Conservation (phyloP, 2,797 vertebrate species). For the Catamblyrhynchus diadema region DNA sequence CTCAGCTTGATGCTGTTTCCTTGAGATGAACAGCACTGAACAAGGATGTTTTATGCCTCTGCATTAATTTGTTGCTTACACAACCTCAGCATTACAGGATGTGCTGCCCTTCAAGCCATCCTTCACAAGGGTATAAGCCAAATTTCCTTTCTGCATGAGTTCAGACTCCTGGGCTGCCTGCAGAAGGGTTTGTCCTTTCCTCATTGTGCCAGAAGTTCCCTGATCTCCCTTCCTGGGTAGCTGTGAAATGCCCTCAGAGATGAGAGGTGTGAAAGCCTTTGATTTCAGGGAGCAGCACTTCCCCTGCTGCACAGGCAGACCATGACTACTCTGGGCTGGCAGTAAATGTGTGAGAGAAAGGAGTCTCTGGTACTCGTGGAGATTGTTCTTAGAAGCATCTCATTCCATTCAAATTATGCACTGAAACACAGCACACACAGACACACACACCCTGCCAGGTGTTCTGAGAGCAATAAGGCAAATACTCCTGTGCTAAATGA, state of each 20-base stretch:
- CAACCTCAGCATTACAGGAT: neutral
- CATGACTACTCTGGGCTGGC: neutral
- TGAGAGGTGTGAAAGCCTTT: neutral
- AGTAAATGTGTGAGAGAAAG: neutral
- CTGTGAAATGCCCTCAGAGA: neutral
- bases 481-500: neutral
- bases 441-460: neutral
- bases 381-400: neutral
- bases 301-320: neutral
- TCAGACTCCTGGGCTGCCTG: fast-evolving
- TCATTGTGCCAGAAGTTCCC: neutral
- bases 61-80: neutral
- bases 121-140: neutral
- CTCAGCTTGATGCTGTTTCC: neutral
- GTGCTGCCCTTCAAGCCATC: neutral
- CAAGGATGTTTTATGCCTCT: neutral
- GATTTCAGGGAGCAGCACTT: neutral
- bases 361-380: neutral
- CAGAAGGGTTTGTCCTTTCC: neutral
- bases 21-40: neutral
- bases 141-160: neutral
- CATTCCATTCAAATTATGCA: neutral
- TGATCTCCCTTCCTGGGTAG: neutral
- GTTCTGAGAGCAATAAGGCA: neutral
- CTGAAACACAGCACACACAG: neutral